Percentiles rank a stretch among this genome's conserved stretches.
Evolutionary conservation across 1,140 invertebrate species (phyloP).

Genomic region (Lanistes nyassanus): DNA sequence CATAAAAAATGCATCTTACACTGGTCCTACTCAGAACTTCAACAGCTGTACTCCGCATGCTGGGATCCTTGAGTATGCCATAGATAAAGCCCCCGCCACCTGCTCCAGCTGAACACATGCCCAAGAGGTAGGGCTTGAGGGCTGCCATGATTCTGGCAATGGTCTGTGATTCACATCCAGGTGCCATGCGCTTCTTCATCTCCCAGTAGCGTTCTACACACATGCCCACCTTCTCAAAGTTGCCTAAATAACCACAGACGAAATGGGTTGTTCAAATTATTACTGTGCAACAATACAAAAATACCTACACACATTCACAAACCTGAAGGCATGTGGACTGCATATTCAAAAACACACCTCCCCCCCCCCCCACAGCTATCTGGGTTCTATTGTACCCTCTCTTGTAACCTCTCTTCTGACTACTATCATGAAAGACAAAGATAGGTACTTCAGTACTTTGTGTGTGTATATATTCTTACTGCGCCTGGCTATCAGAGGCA

Average conservation of each 20-base stretch:
- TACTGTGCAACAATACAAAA: too few species aligned
- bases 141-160: constrained; percentile 61
- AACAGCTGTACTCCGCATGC: constrained; percentile 38
- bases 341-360: too few species aligned
- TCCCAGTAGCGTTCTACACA: constrained; percentile 67
- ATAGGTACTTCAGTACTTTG: too few species aligned
- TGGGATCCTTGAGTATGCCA: constrained; percentile 60
- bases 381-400: too few species aligned
- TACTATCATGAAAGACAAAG: too few species aligned
- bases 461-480: too few species aligned
- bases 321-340: too few species aligned
- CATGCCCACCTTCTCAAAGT: constrained; percentile 62
- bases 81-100: constrained; percentile 69
- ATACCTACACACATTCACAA: too few species aligned
- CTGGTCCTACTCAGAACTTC: constrained; percentile 32
- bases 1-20: constrained; percentile 14
- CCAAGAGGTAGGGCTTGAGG: constrained; percentile 57
- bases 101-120: constrained; percentile 67
- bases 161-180: constrained; percentile 67
- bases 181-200: constrained; percentile 69
- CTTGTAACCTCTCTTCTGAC: too few species aligned
- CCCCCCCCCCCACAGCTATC: too few species aligned
- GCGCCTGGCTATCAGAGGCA: too few species aligned
- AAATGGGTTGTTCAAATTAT: background rate
- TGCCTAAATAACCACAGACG: constrained; percentile 44